phyloP scores from a whole-genome alignment of 2,888 invertebrate species.

The Antheraea assamensis region DNA sequence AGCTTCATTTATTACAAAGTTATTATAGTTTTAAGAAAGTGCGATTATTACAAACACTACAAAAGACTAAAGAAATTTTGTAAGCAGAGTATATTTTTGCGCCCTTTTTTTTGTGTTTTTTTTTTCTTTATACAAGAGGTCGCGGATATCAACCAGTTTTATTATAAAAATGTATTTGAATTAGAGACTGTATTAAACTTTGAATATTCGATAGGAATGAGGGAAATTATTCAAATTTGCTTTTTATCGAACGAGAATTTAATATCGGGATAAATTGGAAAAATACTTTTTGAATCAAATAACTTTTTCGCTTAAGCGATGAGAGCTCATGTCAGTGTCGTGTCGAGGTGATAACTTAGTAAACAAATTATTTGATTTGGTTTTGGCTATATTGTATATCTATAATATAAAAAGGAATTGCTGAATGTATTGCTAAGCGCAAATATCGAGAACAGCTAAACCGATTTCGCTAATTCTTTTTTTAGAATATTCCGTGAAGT shows the following conservation, averaged over 20 bases:
- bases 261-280: constrained; percentile 8
- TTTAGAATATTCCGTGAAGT: no score
- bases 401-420: no score
- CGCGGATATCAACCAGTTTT: background rate
- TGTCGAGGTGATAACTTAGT: background rate
- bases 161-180: background rate
- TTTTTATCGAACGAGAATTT: constrained; percentile 3
- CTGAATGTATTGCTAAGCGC: no score
- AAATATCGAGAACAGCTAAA: no score
- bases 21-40: no score
- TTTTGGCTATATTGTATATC: background rate
- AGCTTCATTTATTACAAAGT: no score
- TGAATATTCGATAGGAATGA: background rate
- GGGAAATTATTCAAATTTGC: background rate
- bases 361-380: background rate
- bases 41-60: no score
- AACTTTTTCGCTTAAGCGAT: background rate
- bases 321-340: background rate
- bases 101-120: no score
- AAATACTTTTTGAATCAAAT: constrained; percentile 8
- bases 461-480: no score
- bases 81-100: no score
- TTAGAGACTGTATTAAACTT: background rate
- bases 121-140: no score
- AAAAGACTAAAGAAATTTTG: no score